Base-by-base conservation (phyloP, 2,113 vertebrate genomes). In the Struthio camelus region DNA sequence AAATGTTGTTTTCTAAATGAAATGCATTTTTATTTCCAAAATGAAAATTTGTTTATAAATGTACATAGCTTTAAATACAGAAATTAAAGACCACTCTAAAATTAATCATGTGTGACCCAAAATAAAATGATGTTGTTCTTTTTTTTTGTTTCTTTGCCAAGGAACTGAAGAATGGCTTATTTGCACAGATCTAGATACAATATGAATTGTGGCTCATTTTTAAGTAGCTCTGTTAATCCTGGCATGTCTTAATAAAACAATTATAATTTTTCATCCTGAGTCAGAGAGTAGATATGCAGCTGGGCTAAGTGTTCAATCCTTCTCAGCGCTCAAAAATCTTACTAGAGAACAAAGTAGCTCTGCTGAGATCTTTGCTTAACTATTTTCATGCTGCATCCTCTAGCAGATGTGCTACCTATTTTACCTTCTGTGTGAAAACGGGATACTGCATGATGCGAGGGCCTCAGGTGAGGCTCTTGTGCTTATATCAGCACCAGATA, bases 1-100 rank as follows among this genome's bases (percentile, higher is more conserved):
- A 66, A 90, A 50, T 50, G 11, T 75, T 96, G 32, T 72, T 93
- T 92, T 88, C 77, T 83, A 97, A 95, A 96, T 67, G 88, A 85
- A 85, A 54, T 82, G 7, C 1, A 11, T 36, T 72, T 85, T 83
- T 73, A 4, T 58, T 94, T 91, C 14, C 30, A 77, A 56, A 89
- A 67, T 32, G 3, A 1, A 6, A 50, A 70, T 85, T 79, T 85
- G 9, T 40, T 83, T 62, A 70, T 61, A 70, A 65, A 80, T 65
- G 6, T 53, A 76, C 6, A 34, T 70, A 71, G 42, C 34, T 38
- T 70, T 61, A 72, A 48, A 46, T 44, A 27, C 9, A 85, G 8
- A 36, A 72, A 82, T 86, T 54, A 56, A 72, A 85, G 59, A 59
- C 3, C 0, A 1, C 14, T 91, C 67, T 64, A 70, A 80, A 69